phyloP scores from a whole-genome alignment of 2,797 vertebrate genomes.

The Syngnathus rostellatus region DNA sequence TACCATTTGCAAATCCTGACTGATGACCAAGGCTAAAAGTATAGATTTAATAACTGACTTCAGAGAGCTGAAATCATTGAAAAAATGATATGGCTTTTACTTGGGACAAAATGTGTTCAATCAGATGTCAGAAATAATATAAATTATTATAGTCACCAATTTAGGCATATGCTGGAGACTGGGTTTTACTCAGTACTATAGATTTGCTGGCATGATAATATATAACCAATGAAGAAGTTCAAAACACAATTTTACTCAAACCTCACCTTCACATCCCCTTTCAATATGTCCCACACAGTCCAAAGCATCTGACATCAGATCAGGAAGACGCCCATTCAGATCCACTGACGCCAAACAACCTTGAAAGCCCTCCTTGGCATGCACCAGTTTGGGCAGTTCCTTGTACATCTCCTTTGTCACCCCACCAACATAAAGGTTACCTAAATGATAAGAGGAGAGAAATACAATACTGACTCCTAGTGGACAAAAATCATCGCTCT shows the following conservation, averaged over 20 bases:
- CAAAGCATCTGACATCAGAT: conserved; percentile 90
- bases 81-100: background rate
- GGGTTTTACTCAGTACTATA: background rate
- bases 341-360: conserved; percentile 93
- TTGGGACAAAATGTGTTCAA: background rate
- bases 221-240: background rate
- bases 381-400: conserved; percentile 89
- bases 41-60: background rate
- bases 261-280: conserved; percentile 92
- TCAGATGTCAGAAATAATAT: background rate
- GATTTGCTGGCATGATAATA: background rate
- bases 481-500: conserved; percentile 28
- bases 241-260: background rate
- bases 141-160: background rate
- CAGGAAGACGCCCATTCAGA: conserved; percentile 89
- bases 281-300: conserved; percentile 95
- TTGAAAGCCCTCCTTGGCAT: conserved; percentile 93
- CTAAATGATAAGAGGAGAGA: conserved; percentile 54
- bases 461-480: conserved; percentile 54
- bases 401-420: conserved; percentile 92
- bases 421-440: conserved; percentile 87
- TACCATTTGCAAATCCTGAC: background rate
- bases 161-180: background rate
- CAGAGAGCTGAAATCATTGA: background rate
- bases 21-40: background rate